Conservation (phyloP, 1,140 invertebrate species). For the Elymnias hypermnestra region DNA sequence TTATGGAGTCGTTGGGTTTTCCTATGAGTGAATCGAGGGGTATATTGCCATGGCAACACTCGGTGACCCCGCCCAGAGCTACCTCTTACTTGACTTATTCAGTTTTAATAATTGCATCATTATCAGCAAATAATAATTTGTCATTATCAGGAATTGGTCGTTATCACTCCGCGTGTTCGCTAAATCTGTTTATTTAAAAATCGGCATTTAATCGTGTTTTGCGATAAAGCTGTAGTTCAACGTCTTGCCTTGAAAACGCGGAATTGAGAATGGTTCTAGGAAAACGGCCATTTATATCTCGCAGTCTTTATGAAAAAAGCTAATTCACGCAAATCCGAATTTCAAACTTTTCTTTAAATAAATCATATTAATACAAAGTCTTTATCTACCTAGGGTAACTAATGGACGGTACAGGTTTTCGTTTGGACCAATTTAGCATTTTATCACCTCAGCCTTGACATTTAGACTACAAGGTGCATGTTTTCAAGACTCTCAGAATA, state of each 20-base stretch:
- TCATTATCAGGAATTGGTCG: conserved; percentile 3
- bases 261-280: conserved; percentile 20
- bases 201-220: conserved; percentile 11
- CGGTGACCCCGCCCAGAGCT: conserved; percentile 49
- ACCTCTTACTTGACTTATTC: conserved; percentile 15
- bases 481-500: neutral
- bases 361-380: too few relatives aligned
- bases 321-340: conserved; percentile 2
- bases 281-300: conserved; percentile 15
- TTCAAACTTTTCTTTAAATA: neutral
- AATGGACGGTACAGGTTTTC: too few relatives aligned
- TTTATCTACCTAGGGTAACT: too few relatives aligned
- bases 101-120: neutral
- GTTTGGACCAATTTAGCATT: neutral
- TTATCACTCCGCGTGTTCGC: conserved; percentile 2
- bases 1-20: conserved; percentile 28
- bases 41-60: conserved; percentile 52
- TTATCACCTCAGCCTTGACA: neutral
- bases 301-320: conserved; percentile 3
- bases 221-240: conserved; percentile 20
- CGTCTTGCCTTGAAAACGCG: conserved; percentile 24
- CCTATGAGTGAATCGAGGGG: conserved; percentile 37
- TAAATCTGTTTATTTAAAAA: conserved; percentile 9
- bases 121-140: neutral
- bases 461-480: conserved; percentile 1